Evolutionary conservation across 1,140 invertebrate genomes (phyloP), one percentile per base, ranked within the genome.

Genomic region (Conopomorpha cramerella): DNA sequence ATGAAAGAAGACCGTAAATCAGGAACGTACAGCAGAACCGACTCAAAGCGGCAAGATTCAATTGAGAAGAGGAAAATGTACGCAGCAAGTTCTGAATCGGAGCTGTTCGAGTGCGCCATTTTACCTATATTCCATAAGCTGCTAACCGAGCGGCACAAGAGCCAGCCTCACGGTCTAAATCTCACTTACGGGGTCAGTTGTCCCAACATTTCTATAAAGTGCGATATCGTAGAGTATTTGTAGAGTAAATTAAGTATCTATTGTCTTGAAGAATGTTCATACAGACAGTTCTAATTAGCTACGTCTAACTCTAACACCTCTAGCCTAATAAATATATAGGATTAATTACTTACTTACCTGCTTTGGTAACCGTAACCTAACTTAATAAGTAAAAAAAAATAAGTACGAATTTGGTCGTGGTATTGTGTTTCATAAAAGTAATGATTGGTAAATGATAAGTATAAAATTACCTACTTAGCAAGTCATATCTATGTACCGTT

Each of bases 141-240:
- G 2, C 80, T 93, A 27, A 92, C 89, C 13, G 90, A 93, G 58
- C 80, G 91, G 41, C 87, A 89, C 51, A 86, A 86, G 49, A 84
- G 81, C 41, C 80, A 82, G 46, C 77, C 77, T 0, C 79, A 84
- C 51, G 77, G 81, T 26, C 67, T 82, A 25, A 83, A 87, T 57
- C 82, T 87, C 29, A 82, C 84, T n/a, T 88, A 88, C 36, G 91
- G 93, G 33, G 84, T 91, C 45, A 94, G 91, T 46, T 95, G 92
- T 73, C 92, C 92, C 4, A 95, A 94, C 80, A 93, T 95, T 77
- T 92, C 92, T 18, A 93, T 96, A 48, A 96, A 95, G 74, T 95
- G 93, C 81, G 93, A 96, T 81, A 95, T 96, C 50, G 92, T 95
- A 45, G 92, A 95, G 62, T 95, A 95, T 77, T 85, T 95, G 67